phyloP scores from a whole-genome alignment of 2,888 invertebrate genomes.

The Scaptomyza polygonia region DNA sequence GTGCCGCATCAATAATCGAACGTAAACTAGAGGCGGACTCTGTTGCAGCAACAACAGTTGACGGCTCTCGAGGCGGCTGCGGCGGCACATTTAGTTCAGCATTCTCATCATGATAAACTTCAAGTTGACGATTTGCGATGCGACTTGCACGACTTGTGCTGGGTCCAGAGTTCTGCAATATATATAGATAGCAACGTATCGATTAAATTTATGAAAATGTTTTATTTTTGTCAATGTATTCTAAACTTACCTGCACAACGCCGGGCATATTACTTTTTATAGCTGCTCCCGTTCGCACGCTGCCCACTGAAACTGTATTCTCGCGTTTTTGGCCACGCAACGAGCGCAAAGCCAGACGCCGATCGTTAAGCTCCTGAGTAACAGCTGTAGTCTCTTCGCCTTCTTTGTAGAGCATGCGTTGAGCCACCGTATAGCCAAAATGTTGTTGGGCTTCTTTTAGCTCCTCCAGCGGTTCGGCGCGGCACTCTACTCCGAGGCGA shows the following conservation, averaged over 20 bases:
- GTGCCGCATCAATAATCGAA: constrained; percentile 86
- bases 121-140: constrained; percentile 55
- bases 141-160: constrained; percentile 50
- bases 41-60: constrained; percentile 1
- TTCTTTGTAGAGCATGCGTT: constrained; percentile 84
- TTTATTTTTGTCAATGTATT: neutral
- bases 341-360: constrained; percentile 91
- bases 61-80: constrained; percentile 38
- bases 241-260: constrained; percentile 70
- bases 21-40: constrained; percentile 66
- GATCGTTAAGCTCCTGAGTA: constrained; percentile 88
- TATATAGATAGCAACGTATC: too few relatives aligned
- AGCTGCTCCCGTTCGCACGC: constrained; percentile 85
- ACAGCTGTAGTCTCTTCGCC: constrained; percentile 87
- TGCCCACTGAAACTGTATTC: constrained; percentile 85
- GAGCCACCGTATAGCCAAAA: constrained; percentile 83
- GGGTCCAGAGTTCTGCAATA: constrained; percentile 45
- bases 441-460: constrained; percentile 90
- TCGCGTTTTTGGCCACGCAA: constrained; percentile 87
- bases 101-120: constrained; percentile 81
- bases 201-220: neutral
- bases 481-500: constrained; percentile 89
- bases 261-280: constrained; percentile 80
- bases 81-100: constrained; percentile 53
- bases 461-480: constrained; percentile 92